Base-by-base conservation (phyloP, 2,797 vertebrate species). In the Tragopan temminckii region DNA sequence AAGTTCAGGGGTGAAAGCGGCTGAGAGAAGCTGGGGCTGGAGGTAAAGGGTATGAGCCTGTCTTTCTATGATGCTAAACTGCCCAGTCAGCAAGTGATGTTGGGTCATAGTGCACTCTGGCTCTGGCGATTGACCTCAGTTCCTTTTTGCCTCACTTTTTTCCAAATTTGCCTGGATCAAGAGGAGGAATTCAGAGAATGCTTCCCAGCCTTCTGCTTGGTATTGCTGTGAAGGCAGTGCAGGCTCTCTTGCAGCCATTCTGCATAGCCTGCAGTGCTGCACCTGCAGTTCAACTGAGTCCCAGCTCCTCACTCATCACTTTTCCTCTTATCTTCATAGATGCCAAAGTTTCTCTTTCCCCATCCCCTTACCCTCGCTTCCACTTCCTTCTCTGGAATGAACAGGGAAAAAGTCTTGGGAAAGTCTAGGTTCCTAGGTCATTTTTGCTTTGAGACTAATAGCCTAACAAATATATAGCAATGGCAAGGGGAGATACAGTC, bases 401-500 rank as follows among this genome's bases (percentile, higher is more conserved):
- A 12, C 13, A 87, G 7, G 15, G 16, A 7, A 53, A 53, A 59
- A 83, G 67, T 38, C 14, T 63, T 13, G 4, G 48, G 42, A 16
- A 85, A 62, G 24, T 79, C 58, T 48, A 84, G 23, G 27, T 80
- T 91, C 66, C 35, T n/a, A 50, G 72, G 52, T 57, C 0, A 29
- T 93, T 94, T 92, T 80, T 74, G 23, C 57, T 78, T 78, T 46
- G 48, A 85, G 67, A 82, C 69, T 81, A 59, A 27, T 55, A 93
- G n/a, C 57, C 68, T 43, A 76, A 72, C 23, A 88, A 90, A 88
- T 74, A 43, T 3, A 64, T 33, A 89, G 74, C 61, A 69, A 13
- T 68, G 58, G 59, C 36, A 86, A 76, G 20, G 36, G 15, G 33
- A 80, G 61, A 72, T 74, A 29, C 24, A 80, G 64, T 50, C 78